These are phyloP conservation scores for Cheirogaleus major DNA, from an alignment of 2,797 vertebrate genomes.

Conservation along the genomic window DNA sequence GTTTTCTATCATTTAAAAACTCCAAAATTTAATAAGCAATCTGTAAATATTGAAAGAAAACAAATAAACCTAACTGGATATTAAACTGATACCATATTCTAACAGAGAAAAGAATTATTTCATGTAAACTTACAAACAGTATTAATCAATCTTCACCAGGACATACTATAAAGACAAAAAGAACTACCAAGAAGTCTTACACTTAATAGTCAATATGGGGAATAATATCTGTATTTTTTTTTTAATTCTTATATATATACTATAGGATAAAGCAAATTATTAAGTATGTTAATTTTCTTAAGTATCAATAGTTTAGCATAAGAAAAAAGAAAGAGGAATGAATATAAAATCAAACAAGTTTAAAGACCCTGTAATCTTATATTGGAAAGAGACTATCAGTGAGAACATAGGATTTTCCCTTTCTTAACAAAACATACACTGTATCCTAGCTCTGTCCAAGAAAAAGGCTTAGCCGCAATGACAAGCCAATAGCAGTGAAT, in stretches of 20 bases:
- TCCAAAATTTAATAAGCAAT: not conserved
- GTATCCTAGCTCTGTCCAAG: not conserved
- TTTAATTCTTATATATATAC: not conserved
- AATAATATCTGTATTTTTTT: not conserved
- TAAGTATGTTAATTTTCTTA: not conserved
- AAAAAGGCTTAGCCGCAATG: not conserved
- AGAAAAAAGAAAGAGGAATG: not conserved
- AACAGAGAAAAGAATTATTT: not conserved
- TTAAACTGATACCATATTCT: not conserved
- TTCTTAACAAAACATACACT: not conserved
- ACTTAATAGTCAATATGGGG: not conserved
- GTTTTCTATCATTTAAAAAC: not conserved
- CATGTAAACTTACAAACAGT: not conserved
- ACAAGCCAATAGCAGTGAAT: not conserved
- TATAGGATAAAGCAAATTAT: not conserved
- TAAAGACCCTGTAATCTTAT: not conserved
- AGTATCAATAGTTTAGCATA: not conserved
- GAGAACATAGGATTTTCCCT: not conserved
- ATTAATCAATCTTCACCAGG: not conserved
- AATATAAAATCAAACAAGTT: not conserved
- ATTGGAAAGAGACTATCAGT: not conserved
- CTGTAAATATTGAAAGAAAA: not conserved
- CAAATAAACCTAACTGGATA: not conserved
- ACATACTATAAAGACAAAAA: not conserved
- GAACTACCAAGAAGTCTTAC: not conserved